A percentile compares a stretch with the other conserved stretches of the same genome.
phyloP scores from a whole-genome alignment of 2,888 invertebrate genomes.

The Chromoteleia sp. region DNA sequence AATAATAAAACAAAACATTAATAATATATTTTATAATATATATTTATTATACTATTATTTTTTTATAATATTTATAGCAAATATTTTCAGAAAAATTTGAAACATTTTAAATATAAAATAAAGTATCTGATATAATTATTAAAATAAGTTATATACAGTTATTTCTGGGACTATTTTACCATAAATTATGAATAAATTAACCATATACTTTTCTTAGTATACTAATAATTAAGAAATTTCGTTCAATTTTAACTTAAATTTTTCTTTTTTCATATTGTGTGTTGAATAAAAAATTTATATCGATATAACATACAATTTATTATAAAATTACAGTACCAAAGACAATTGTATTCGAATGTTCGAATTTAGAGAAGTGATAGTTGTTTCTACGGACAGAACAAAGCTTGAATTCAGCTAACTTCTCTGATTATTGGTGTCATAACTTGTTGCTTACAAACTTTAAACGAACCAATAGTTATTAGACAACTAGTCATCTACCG shows the following conservation, averaged over 20 bases:
- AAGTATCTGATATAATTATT: too few species aligned
- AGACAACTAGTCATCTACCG: constrained; percentile 51
- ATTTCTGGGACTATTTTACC: too few species aligned
- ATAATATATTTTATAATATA: too few species aligned
- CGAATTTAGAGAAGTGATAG: constrained; percentile 25
- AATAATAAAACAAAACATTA: too few species aligned
- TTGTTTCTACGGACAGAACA: constrained; percentile 48
- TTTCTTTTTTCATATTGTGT: not conserved
- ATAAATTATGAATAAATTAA: too few species aligned
- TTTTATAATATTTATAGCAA: too few species aligned
- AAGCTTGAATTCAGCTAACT: constrained; percentile 62
- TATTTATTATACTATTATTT: too few species aligned
- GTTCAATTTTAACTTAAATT: not conserved
- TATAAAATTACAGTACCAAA: constrained; percentile 35
- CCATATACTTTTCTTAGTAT: too few species aligned
- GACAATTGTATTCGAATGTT: constrained; percentile 43
- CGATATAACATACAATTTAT: constrained; percentile 10
- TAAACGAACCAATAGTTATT: constrained; percentile 56
- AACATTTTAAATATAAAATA: too few species aligned
- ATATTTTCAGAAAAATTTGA: too few species aligned
- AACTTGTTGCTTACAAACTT: constrained; percentile 67
- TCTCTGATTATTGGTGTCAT: constrained; percentile 63
- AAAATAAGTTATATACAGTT: too few species aligned
- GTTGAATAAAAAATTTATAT: not conserved
- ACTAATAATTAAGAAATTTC: too few species aligned